Evolutionary conservation across 2,113 vertebrate genomes (phyloP).

Genomic region (Tachycineta bicolor): DNA sequence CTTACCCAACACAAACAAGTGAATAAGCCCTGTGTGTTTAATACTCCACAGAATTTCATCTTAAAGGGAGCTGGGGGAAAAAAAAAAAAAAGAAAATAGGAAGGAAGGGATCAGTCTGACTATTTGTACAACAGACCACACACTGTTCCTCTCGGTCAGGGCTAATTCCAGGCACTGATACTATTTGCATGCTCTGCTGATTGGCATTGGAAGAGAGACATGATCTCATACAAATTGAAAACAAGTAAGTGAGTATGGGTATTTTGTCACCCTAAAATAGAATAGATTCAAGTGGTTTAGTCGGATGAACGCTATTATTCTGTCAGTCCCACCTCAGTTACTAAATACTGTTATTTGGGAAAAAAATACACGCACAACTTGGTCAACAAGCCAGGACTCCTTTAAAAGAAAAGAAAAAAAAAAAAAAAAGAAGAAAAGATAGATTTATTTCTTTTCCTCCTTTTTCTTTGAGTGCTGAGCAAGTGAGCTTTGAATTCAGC

Average conservation of each 20-base stretch:
- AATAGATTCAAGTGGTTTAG: neutral
- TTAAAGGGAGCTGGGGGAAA: neutral
- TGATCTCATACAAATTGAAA: neutral
- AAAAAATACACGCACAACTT: neutral
- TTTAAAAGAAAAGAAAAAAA: neutral
- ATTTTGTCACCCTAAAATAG: neutral
- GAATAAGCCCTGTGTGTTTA: constrained; percentile 54
- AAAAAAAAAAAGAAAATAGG: neutral
- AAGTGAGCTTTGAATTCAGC: neutral
- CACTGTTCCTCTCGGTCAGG: constrained; percentile 23
- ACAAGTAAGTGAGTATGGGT: neutral
- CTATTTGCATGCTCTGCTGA: neutral
- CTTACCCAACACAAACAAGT: constrained; percentile 1
- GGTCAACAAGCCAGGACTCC: neutral
- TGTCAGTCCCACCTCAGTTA: neutral
- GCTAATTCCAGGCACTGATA: neutral
- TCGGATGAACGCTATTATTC: neutral
- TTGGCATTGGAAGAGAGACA: neutral
- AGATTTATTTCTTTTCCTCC: neutral
- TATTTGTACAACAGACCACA: neutral
- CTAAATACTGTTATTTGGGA: neutral
- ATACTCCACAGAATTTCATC: neutral
- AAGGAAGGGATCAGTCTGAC: constrained; percentile 19
- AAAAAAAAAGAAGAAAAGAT: neutral
- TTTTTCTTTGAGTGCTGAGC: neutral